Conservation (phyloP, 1,140 invertebrate genomes). For the Portunus trituberculatus region DNA sequence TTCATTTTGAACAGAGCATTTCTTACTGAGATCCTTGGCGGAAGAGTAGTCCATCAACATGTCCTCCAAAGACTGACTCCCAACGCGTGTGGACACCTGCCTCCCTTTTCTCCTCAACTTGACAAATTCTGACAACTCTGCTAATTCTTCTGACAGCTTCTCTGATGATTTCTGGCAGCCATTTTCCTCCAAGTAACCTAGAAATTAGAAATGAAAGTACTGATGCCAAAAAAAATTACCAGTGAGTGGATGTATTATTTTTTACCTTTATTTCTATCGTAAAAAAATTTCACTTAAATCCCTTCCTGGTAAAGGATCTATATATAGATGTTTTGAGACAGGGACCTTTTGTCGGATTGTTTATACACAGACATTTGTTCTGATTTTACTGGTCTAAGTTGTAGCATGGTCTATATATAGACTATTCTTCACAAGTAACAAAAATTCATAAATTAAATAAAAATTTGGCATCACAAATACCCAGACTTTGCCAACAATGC, state of each 20-base stretch:
- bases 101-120: constrained; percentile 47
- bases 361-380: background rate
- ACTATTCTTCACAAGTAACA: too few relatives aligned
- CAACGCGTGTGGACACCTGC: constrained; percentile 28
- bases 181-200: constrained; percentile 63
- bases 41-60: constrained; percentile 56
- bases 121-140: constrained; percentile 48
- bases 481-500: too few relatives aligned
- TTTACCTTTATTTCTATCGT: background rate
- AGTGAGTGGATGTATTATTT: background rate
- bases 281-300: background rate
- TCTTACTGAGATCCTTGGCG: constrained; percentile 50
- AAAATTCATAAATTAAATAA: too few relatives aligned
- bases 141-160: constrained; percentile 44
- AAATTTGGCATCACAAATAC: too few relatives aligned
- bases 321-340: too few relatives aligned
- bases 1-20: background rate
- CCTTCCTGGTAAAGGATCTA: background rate
- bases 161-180: constrained; percentile 48
- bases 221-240: background rate
- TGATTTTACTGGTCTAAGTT: background rate
- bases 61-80: constrained; percentile 55
- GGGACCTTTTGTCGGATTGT: background rate
- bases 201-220: background rate
- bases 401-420: too few relatives aligned